Conservation (phyloP, 2,888 invertebrate genomes). For the Leptarthrus brevirostris region DNA sequence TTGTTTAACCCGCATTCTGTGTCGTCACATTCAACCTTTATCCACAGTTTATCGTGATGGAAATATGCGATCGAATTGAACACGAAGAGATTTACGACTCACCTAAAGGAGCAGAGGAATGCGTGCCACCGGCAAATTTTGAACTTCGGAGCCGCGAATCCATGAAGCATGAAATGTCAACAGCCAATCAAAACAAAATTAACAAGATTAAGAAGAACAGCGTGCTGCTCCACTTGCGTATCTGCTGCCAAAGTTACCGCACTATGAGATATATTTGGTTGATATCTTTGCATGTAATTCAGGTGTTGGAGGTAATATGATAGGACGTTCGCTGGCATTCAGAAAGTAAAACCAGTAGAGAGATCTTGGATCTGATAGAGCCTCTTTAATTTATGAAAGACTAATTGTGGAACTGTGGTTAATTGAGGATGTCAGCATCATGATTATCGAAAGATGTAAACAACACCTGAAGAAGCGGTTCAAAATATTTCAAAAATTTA, state of each 20-base stretch:
- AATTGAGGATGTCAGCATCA: background rate
- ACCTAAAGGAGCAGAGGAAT: constrained; percentile 12
- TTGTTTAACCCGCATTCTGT: background rate
- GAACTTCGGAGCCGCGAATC: constrained; percentile 9
- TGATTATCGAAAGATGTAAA: background rate
- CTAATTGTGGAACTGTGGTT: background rate
- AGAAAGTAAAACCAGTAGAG: background rate
- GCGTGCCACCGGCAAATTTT: constrained; percentile 17
- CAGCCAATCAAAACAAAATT: constrained; percentile 28
- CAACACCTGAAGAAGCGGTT: background rate
- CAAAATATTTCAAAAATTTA: background rate
- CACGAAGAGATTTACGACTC: constrained; percentile 17
- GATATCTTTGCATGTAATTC: too few species aligned
- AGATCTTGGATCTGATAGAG: background rate
- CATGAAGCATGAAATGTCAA: constrained; percentile 16
- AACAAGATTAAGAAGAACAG: constrained; percentile 24
- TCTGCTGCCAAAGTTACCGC: background rate
- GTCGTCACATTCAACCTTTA: constrained; percentile 23
- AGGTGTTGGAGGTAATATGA: background rate
- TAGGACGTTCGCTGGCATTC: background rate
- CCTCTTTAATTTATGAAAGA: background rate
- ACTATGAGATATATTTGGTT: too few species aligned
- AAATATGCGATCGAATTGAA: background rate
- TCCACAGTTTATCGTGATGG: constrained; percentile 17
- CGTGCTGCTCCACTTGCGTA: background rate